These are phyloP conservation scores for Phodopus roborovskii DNA, from an alignment of 2,113 vertebrate genomes.

Conservation along the genomic window DNA sequence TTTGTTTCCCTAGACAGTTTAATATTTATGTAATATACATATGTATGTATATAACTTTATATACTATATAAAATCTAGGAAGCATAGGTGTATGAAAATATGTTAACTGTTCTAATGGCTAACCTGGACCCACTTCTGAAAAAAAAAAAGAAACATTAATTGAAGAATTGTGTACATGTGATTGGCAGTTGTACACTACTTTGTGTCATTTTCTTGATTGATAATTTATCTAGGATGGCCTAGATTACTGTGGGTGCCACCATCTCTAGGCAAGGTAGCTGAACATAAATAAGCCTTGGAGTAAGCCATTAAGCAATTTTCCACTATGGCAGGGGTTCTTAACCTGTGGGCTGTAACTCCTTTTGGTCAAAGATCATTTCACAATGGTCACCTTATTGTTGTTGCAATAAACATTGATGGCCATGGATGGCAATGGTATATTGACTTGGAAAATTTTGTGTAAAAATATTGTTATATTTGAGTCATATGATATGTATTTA, in stretches of 20 bases:
- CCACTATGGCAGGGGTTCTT: background rate
- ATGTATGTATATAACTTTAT: too few species aligned
- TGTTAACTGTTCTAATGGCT: background rate
- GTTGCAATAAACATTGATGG: background rate
- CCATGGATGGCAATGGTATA: background rate
- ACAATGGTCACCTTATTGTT: background rate
- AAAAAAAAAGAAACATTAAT: background rate
- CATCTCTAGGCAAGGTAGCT: background rate
- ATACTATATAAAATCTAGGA: background rate
- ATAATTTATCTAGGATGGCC: background rate
- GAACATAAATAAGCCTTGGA: background rate
- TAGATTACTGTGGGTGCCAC: background rate
- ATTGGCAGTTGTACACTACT: background rate
- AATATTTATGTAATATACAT: too few species aligned
- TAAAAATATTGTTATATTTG: background rate
- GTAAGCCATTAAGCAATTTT: background rate
- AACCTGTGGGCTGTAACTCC: background rate
- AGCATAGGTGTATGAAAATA: background rate
- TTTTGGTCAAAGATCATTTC: background rate
- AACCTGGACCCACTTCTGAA: background rate
- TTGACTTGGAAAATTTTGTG: background rate
- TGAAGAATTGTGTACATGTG: background rate
- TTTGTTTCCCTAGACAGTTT: background rate
- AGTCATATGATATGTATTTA: background rate
- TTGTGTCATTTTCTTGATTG: background rate